These are phyloP conservation scores for Drosophila subsilvestris DNA, from an alignment of 2,888 invertebrate species.

Conservation along the genomic window DNA sequence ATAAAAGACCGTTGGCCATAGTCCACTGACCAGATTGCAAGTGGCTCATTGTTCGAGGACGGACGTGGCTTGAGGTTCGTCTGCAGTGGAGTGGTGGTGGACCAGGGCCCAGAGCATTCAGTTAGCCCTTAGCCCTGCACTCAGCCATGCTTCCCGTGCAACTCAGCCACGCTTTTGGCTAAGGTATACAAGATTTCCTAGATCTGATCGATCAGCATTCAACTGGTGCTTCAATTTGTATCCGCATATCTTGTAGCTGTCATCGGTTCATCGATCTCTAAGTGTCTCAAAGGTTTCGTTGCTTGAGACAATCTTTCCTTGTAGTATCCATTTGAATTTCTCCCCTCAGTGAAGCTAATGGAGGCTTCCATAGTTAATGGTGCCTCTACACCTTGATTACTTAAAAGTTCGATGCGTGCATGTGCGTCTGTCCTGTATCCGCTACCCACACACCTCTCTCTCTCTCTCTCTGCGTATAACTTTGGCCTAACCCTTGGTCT, in stretches of 20 bases:
- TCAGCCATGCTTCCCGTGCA: not conserved
- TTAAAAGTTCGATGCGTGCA: not conserved
- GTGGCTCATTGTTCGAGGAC: conserved; percentile 50
- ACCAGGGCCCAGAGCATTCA: too few species aligned
- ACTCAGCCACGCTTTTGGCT: too few species aligned
- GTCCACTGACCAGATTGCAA: conserved; percentile 63
- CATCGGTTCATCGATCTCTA: not conserved
- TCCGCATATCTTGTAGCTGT: too few species aligned
- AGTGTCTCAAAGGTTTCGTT: not conserved
- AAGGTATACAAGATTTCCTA: not conserved
- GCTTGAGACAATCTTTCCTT: not conserved
- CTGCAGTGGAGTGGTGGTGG: too few species aligned
- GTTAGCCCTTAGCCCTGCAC: not conserved
- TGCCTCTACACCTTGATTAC: not conserved
- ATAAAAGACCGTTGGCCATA: conserved; percentile 46
- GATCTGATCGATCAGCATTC: too few species aligned
- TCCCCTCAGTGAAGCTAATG: too few species aligned
- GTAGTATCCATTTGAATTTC: too few species aligned
- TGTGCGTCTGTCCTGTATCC: too few species aligned
- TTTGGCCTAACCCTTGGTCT: conserved; percentile 11
- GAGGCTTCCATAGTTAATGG: too few species aligned
- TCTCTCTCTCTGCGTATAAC: not conserved
- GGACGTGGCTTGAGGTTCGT: not conserved
- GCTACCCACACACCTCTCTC: not conserved
- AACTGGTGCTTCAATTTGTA: too few species aligned